Evolutionary conservation across 2,888 invertebrate genomes (phyloP).

Genomic region (Leptinotarsa peninsularis): DNA sequence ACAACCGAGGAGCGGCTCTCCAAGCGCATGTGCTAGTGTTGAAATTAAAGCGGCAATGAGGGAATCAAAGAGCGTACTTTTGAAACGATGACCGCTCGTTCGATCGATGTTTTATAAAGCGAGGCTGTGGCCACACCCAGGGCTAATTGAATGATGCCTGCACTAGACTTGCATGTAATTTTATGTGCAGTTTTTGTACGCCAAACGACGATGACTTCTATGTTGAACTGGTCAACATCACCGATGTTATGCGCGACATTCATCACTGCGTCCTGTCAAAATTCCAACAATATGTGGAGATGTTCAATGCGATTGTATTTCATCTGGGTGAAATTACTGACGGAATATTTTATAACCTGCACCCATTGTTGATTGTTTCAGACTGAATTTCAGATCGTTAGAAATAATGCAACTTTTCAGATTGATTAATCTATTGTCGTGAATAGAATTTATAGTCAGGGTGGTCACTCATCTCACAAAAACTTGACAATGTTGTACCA

Average conservation of each 20-base stretch:
- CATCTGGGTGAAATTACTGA: conserved; percentile 51
- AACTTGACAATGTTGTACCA: too few relatives aligned
- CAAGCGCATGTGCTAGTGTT: conserved; percentile 60
- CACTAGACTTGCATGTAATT: conserved; percentile 63
- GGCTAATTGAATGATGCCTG: conserved; percentile 67
- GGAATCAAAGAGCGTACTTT: conserved; percentile 68
- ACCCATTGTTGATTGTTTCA: conserved; percentile 51
- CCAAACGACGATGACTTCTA: conserved; percentile 44
- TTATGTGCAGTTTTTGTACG: conserved; percentile 55
- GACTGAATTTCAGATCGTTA: conserved; percentile 45
- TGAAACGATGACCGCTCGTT: conserved; percentile 68
- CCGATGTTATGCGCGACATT: conserved; percentile 57
- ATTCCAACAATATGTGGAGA: conserved; percentile 54
- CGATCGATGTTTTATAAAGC: conserved; percentile 68
- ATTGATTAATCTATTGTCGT: too few relatives aligned
- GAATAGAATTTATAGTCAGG: too few relatives aligned
- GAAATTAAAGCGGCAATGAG: conserved; percentile 66
- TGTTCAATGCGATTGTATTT: conserved; percentile 48
- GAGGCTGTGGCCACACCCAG: conserved; percentile 67
- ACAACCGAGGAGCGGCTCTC: conserved; percentile 45
- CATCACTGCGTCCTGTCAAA: conserved; percentile 58
- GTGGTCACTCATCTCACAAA: too few relatives aligned
- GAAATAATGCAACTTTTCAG: conserved; percentile 43
- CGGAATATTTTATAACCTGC: conserved; percentile 53
- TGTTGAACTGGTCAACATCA: conserved; percentile 46